A percentile compares a stretch with the other conserved stretches of the same genome.
Conservation (phyloP, 2,888 invertebrate species). For the Pseudeuparius sepicola region DNA sequence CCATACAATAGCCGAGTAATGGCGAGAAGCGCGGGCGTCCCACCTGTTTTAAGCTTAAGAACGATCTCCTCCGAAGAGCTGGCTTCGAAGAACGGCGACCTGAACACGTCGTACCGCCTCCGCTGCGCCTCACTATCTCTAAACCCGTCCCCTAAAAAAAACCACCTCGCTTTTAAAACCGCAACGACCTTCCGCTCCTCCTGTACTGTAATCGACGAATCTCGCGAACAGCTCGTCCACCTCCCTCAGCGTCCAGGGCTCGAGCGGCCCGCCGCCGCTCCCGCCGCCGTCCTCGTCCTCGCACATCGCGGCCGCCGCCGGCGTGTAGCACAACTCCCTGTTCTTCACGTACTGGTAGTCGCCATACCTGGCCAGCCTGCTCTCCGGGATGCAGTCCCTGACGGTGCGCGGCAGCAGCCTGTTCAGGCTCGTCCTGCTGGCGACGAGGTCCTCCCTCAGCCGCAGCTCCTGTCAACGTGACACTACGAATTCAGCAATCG, state of each 20-base stretch:
- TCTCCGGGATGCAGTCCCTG: conserved; percentile 54
- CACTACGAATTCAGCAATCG: too few relatives aligned
- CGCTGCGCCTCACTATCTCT: neutral
- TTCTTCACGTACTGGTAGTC: conserved; percentile 43
- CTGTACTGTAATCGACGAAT: conserved; percentile 28
- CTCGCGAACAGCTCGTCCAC: conserved; percentile 37
- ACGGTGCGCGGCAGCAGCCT: conserved; percentile 41
- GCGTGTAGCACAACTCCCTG: conserved; percentile 25
- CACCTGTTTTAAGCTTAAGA: conserved; percentile 24
- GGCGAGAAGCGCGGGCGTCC: conserved; percentile 19
- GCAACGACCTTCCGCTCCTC: too few relatives aligned
- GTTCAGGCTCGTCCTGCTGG: conserved; percentile 25
- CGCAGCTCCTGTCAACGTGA: conserved; percentile 28
- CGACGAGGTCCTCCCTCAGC: conserved; percentile 24
- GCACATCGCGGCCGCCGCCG: too few relatives aligned
- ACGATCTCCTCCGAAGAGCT: conserved; percentile 30
- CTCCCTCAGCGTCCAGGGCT: conserved; percentile 54
- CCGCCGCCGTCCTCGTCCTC: too few relatives aligned
- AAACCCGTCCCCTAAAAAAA: neutral
- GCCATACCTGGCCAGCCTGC: conserved; percentile 46
- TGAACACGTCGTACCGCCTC: neutral
- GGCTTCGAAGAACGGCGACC: conserved; percentile 29
- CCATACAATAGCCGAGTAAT: conserved; percentile 19
- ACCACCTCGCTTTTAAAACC: neutral
- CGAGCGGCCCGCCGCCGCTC: too few relatives aligned